Base-by-base conservation (phyloP, 2,888 invertebrate species). In the Tachina grossa region DNA sequence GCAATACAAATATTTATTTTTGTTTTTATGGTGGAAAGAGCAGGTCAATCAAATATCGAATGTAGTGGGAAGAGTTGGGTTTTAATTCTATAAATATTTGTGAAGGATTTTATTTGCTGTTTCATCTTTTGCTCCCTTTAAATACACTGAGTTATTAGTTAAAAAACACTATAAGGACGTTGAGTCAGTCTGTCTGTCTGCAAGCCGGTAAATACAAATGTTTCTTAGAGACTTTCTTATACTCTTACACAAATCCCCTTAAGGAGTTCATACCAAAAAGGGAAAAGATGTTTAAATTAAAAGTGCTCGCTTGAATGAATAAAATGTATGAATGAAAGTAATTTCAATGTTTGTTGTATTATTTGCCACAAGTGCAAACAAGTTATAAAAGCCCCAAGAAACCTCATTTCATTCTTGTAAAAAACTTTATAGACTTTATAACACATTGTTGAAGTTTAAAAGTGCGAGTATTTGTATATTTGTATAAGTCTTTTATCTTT, bases 281-380 rank as follows among this genome's bases (percentile, higher is more conserved):
- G 1, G 13, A 16, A 45, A 57, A 51, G 10, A 53, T 75, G 41
- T 63, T 41, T 75, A 53, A 75, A 75, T 63, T 61, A 75, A 65
- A 63, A 22, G 8, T 74, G 22, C 49, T 61, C 61, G 61, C 72
- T 61, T 61, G 31, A 59, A 59, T 61, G 49, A 61, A 74, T 43
- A 61, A 61, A 74, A 39, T 39, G 61, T 47, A 47, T 41, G 51
- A 47, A 51, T 8, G 1, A 51, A 61, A 51, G 16, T 19, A 41
- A 22, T 74, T 61, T 74, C 6, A 22, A 10, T 11, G 49, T 49
- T 11, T 9, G 31, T 31, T 31, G 31, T 31, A 31, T 6, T 51
- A 51, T 74, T 61, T 51, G 49, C 41, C 19, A 57, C 71, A 71
- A 57, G 57, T 55, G 31, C 57, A 71, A 14, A 16, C 9, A 22